Conservation (phyloP, 2,888 invertebrate genomes). For the Sepioteuthis lessoniana region DNA sequence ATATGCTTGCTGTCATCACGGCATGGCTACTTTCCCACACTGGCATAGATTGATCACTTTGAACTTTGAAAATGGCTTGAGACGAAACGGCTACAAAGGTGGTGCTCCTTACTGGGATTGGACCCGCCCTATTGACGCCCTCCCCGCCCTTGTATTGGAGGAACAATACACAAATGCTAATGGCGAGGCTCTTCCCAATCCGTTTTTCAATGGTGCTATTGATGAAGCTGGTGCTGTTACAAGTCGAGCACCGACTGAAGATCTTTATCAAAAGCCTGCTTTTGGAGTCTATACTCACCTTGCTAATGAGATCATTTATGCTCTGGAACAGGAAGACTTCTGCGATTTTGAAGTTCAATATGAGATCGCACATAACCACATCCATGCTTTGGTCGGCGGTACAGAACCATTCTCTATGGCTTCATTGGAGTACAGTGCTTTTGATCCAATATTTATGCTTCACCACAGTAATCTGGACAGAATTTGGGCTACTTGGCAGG, state of each 20-base stretch:
- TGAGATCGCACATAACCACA: constrained; percentile 56
- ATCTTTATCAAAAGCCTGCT: constrained; percentile 52
- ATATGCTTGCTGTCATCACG: constrained; percentile 57
- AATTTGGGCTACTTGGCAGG: constrained; percentile 53
- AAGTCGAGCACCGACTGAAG: constrained; percentile 48
- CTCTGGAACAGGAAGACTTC: constrained; percentile 56
- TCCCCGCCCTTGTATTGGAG: constrained; percentile 51
- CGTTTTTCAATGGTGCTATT: constrained; percentile 44
- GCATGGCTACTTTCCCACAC: constrained; percentile 56
- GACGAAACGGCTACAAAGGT: constrained; percentile 49
- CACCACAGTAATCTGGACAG: constrained; percentile 51
- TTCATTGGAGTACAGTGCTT: constrained; percentile 52
- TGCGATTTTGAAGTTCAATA: constrained; percentile 55
- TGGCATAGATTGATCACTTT: constrained; percentile 57
- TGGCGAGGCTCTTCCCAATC: constrained; percentile 48
- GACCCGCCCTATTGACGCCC: constrained; percentile 50
- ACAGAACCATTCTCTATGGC: constrained; percentile 55
- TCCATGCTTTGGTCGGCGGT: constrained; percentile 57
- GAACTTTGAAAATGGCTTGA: constrained; percentile 51
- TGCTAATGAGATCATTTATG: constrained; percentile 52
- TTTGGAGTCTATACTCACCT: constrained; percentile 54
- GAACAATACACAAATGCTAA: constrained; percentile 46
- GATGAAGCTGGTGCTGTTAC: constrained; percentile 48
- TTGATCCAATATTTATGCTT: constrained; percentile 51
- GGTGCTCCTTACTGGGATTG: constrained; percentile 56